These are phyloP conservation scores for Drosophila trichaetosa DNA, from an alignment of 2,888 invertebrate genomes.

Conservation along the genomic window DNA sequence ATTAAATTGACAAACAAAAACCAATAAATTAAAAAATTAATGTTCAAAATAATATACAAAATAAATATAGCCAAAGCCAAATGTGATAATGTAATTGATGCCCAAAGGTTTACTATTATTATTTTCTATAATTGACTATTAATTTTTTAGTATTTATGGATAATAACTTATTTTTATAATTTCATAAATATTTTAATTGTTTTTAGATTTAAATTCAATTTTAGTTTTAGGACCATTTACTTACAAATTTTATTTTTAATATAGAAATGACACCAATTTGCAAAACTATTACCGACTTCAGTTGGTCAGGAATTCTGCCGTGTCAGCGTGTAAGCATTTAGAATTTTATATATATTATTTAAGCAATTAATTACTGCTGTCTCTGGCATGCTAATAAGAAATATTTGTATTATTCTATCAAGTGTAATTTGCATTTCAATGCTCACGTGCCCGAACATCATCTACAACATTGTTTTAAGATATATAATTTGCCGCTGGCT, in stretches of 20 bases:
- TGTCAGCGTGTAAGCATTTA: constrained; percentile 5
- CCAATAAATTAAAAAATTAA: background rate
- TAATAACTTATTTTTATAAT: background rate
- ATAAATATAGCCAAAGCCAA: background rate
- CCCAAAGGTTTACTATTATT: background rate
- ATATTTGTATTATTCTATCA: constrained; percentile 53
- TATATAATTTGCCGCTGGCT: constrained; percentile 15
- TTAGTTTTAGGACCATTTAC: background rate
- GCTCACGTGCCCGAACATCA: constrained; percentile 52
- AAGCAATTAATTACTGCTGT: constrained; percentile 57
- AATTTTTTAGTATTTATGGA: background rate
- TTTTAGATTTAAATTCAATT: background rate
- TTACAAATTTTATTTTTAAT: background rate
- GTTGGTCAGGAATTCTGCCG: background rate
- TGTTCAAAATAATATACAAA: background rate
- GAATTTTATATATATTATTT: constrained; percentile 35
- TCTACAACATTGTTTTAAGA: constrained; percentile 25
- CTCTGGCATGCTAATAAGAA: constrained; percentile 46
- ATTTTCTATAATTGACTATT: background rate
- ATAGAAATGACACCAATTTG: background rate
- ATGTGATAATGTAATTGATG: background rate
- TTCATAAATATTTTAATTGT: background rate
- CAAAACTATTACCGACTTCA: background rate
- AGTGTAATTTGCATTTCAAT: constrained; percentile 66
- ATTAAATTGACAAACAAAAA: background rate